These are phyloP conservation scores for Cataglyphis cursor DNA, from an alignment of 2,888 invertebrate species.

Conservation along the genomic window DNA sequence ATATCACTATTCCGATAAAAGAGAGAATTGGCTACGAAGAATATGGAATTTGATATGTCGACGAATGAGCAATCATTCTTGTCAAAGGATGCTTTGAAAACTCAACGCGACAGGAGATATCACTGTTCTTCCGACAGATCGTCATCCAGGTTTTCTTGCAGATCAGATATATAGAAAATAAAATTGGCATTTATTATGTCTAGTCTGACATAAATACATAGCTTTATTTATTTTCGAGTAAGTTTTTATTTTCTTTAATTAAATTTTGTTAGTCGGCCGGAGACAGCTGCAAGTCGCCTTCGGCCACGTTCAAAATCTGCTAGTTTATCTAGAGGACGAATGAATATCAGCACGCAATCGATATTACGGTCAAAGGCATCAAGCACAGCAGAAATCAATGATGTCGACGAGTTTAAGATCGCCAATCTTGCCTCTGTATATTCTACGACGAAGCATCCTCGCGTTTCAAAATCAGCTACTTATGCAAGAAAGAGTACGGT, in stretches of 20 bases:
- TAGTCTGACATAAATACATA: neutral
- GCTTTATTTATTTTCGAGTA: neutral
- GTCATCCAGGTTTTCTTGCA: slow-evolving; percentile 67
- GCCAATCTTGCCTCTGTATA: neutral
- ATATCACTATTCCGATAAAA: slow-evolving; percentile 26
- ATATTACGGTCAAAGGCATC: slow-evolving; percentile 65
- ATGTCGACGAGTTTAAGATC: slow-evolving; percentile 44
- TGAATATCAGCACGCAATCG: slow-evolving; percentile 44
- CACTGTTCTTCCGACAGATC: slow-evolving; percentile 75
- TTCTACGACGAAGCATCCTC: slow-evolving; percentile 35
- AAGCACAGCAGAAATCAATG: slow-evolving; percentile 55
- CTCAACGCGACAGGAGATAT: slow-evolving; percentile 68
- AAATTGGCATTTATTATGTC: neutral
- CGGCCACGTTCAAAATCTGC: slow-evolving; percentile 78
- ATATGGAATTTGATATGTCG: slow-evolving; percentile 68
- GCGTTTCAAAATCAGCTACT: slow-evolving; percentile 71
- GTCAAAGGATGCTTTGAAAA: slow-evolving; percentile 55
- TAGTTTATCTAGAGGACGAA: slow-evolving; percentile 70
- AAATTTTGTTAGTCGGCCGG: slow-evolving; percentile 37
- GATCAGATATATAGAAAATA: neutral
- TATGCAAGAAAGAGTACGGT: slow-evolving; percentile 70
- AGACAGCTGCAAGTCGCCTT: slow-evolving; percentile 37
- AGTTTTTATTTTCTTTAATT: neutral
- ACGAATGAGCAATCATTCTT: slow-evolving; percentile 57
- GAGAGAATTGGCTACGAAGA: slow-evolving; percentile 71